Evolutionary conservation across 2,113 vertebrate species (phyloP).

Genomic region (Pterocles gutturalis): DNA sequence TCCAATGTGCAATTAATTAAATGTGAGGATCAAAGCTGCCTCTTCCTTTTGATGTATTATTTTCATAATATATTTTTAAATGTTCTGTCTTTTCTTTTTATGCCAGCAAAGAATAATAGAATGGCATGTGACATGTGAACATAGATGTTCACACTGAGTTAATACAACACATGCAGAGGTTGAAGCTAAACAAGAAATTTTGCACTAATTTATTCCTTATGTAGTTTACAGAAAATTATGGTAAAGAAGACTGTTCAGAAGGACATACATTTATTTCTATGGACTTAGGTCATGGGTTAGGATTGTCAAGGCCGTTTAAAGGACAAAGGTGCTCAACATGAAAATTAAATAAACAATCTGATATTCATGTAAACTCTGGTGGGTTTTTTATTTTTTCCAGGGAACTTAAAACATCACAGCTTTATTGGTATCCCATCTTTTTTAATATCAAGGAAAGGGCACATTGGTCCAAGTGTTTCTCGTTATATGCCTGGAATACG

Average conservation of each 20-base stretch:
- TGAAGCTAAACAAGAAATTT: conserved; percentile 9
- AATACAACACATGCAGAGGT: neutral
- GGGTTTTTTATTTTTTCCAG: neutral
- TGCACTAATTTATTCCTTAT: neutral
- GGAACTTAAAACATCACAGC: neutral
- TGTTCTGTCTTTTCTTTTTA: conserved; percentile 14
- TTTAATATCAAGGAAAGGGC: neutral
- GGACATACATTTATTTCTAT: neutral
- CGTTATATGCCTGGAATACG: neutral
- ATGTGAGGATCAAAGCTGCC: conserved; percentile 73
- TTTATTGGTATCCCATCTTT: neutral
- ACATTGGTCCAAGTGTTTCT: neutral
- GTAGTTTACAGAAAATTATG: neutral
- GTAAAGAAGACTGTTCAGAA: neutral
- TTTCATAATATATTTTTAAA: conserved; percentile 71
- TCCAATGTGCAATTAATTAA: conserved; percentile 73
- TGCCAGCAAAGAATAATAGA: conserved; percentile 72
- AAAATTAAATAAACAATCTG: neutral
- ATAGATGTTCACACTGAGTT: conserved; percentile 16
- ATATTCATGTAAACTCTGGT: neutral
- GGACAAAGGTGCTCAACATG: neutral
- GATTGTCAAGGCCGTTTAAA: neutral
- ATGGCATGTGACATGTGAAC: conserved; percentile 48
- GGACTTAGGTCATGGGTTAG: neutral
- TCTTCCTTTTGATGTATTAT: conserved; percentile 74